Evolutionary conservation across 2,888 invertebrate genomes (phyloP), one percentile per base, ranked within the genome.

Genomic region (Electrophaes corylata): DNA sequence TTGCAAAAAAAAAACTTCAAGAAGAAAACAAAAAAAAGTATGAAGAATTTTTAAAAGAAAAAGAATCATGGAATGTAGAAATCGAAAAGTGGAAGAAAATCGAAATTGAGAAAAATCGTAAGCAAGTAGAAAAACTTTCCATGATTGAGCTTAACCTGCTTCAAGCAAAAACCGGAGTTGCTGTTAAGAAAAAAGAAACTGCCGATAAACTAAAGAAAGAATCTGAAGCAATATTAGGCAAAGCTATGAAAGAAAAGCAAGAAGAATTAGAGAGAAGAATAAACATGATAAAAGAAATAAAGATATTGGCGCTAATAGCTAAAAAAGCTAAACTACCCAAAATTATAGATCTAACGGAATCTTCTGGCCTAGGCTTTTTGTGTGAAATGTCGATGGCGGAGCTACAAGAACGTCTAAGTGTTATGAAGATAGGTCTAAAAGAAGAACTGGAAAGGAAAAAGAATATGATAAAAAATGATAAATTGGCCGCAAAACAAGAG

Each of bases 381-480:
- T 93, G 93, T 75, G 94, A 94, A 84, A 94, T 94, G 94, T 94
- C 94, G 0, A 87, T 94, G 45, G 93, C 93, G 5, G 94, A 94
- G 78, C 72, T 94, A 46, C 92, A 93, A 71, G 93, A 94, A 74
- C 83, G 93, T 50, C 71, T 94, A 31, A 75, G 68, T 49, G 70
- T 87, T 19, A 79, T 93, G 66, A 93, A 93, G 76, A 84, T 93
- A 26, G 81, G 83, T 14, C 77, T 93, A 59, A 79, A 91, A 60
- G 92, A 93, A 55, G 93, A 94, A 71, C 69, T 94, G 16, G 87
- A 93, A 52, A 81, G 72, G 43, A 93, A 93, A 69, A 88, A 79
- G 61, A 76, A 76, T 50, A 43, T 62, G n/a, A 92, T 94, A 8
- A 78, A 75, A 67, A 81, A 87, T 57, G 78, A 86, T 60, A 92